Base-by-base conservation (phyloP, 92 coral and sea anemone species). In the Meandrina meandrites region DNA sequence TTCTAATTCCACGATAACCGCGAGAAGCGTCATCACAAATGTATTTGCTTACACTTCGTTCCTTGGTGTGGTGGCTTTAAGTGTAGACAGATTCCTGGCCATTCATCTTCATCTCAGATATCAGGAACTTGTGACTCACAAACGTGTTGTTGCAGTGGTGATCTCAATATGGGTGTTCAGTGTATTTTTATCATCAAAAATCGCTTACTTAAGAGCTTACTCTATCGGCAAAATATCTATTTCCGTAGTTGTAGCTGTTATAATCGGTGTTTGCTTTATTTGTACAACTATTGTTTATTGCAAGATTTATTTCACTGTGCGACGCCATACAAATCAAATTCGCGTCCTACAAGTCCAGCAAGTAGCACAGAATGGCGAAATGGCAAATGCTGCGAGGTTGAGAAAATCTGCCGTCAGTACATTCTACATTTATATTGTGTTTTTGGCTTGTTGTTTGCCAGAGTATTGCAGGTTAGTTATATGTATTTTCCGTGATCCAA, bases 41-140 rank as follows among this genome's bases (percentile, higher is more conserved):
- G 18, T 75, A 40, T 15, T 75, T 37, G 40, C 17, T 24, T 75
- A 47, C 24, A 40, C 35, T 12, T 75, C 79, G 15, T 75, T 45
- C 54, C 22, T 75, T 45, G 32, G 57, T 27, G 31, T 75, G 21
- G 50, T 75, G 34, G 79, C 79, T 22, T 8, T 75, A 14, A 45
- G 57, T 45, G 57, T 48, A 37, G 79, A 75, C 50, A 75, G 79
- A 47, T 47, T 75, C 31, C 45, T 75, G 17, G 79, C 54, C 0
- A 75, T 75, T 37, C 57, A 24, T 27, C 79, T 75, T 75, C 79
- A 75, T 40, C 79, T 75, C 79, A 24, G 79, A 45, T 75, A 75
- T 35, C 57, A 42, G 57, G 79, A 40, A 37, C 54, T 45, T 40
- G 57, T 75, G 54, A 75, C 79, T 24, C 32, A 45, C 54, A 75